phyloP scores from a whole-genome alignment of 2,888 invertebrate genomes.

The Drosophila histrio region DNA sequence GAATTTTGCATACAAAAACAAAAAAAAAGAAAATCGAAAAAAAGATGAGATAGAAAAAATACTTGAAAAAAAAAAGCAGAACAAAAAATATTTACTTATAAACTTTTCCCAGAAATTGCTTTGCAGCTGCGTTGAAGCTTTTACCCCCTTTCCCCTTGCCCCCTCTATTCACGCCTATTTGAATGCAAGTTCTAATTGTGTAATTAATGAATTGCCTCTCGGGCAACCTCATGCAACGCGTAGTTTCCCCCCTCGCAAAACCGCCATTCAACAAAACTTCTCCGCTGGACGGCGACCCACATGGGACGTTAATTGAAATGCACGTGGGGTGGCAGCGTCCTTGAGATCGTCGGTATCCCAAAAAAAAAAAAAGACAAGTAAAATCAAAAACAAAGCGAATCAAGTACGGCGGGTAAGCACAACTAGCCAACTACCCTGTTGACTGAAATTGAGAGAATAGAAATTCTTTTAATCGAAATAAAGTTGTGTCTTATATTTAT shows the following conservation, averaged over 20 bases:
- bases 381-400: background rate
- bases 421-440: constrained; percentile 20
- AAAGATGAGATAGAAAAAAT: constrained; percentile 1
- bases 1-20: constrained; percentile 54
- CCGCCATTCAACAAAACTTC: constrained; percentile 19
- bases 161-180: constrained; percentile 15
- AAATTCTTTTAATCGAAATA: too few relatives aligned
- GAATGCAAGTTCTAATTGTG: constrained; percentile 69
- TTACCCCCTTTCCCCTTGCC: background rate
- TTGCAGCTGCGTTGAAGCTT: constrained; percentile 35
- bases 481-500: too few relatives aligned
- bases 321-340: constrained; percentile 54
- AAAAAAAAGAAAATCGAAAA: constrained; percentile 5
- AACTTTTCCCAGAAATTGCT: constrained; percentile 52
- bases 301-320: constrained; percentile 67
- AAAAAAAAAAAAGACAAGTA: constrained; percentile 20
- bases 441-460: too few relatives aligned
- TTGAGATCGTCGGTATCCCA: constrained; percentile 43
- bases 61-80: background rate
- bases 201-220: constrained; percentile 71
- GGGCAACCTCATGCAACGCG: constrained; percentile 29
- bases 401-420: background rate
- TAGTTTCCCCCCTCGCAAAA: background rate
- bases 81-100: background rate
- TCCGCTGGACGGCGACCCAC: constrained; percentile 36